Evolutionary conservation across 2,888 invertebrate genomes (phyloP).

Genomic region (Aporophyla lueneburgensis): DNA sequence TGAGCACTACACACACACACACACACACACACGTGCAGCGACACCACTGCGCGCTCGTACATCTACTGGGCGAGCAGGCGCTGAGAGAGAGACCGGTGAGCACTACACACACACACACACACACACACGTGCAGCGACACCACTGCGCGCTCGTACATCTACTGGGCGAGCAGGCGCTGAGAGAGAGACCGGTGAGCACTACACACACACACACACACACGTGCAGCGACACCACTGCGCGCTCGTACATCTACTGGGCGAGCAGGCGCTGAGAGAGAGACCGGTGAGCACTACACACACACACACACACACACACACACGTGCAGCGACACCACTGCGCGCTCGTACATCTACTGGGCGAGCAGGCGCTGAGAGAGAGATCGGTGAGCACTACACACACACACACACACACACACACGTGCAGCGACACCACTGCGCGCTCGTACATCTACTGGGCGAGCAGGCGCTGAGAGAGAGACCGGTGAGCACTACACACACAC

Average conservation of each 20-base stretch:
- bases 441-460: constrained; percentile 13
- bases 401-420: background rate
- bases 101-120: background rate
- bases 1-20: too few species aligned
- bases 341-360: too few species aligned
- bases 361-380: too few species aligned
- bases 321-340: too few species aligned
- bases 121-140: background rate
- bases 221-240: background rate
- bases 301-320: background rate
- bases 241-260: background rate
- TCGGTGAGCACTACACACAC: too few species aligned
- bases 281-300: background rate
- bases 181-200: constrained; percentile 3
- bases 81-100: constrained; percentile 16
- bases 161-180: constrained; percentile 9
- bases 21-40: constrained; percentile 8
- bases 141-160: constrained; percentile 12
- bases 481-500: constrained; percentile 1
- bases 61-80: constrained; percentile 16
- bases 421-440: constrained; percentile 26
- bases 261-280: background rate
- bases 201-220: background rate
- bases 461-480: constrained; percentile 15
- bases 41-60: constrained; percentile 22